Evolutionary conservation across 2,113 vertebrate species (phyloP).

Genomic region (Ranitomeya variabilis): DNA sequence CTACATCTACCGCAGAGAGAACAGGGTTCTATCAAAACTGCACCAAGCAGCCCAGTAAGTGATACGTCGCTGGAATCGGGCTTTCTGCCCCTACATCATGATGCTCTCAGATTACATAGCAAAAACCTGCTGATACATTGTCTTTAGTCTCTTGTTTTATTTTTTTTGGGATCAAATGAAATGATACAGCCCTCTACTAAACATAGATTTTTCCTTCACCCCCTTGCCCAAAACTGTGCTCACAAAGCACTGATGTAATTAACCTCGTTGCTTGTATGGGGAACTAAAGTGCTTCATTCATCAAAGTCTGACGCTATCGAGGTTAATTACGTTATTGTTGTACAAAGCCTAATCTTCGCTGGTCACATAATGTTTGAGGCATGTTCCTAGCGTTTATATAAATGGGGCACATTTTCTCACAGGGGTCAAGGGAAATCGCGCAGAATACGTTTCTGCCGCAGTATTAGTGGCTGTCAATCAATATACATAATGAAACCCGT

Average conservation of each 20-base stretch:
- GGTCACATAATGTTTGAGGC: constrained; percentile 11
- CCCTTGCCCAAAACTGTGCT: background rate
- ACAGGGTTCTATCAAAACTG: too few species aligned
- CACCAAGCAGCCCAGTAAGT: too few species aligned
- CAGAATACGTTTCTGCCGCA: background rate
- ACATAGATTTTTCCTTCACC: constrained; percentile 9
- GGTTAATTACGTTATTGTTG: constrained; percentile 37
- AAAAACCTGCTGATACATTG: background rate
- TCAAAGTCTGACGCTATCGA: constrained; percentile 12
- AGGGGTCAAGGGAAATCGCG: background rate
- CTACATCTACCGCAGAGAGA: too few species aligned
- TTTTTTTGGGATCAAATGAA: background rate
- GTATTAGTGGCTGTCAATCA: background rate
- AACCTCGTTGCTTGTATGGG: constrained; percentile 15
- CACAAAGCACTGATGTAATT: constrained; percentile 21
- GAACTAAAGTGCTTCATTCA: constrained; percentile 18
- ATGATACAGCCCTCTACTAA: background rate
- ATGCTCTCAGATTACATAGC: too few species aligned
- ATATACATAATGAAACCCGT: background rate
- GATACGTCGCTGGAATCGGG: too few species aligned
- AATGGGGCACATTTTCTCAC: constrained; percentile 7
- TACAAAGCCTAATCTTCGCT: constrained; percentile 9
- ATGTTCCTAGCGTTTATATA: background rate
- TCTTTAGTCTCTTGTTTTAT: background rate
- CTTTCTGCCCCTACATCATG: too few species aligned